Conservation (phyloP, 1,140 invertebrate species). For the Drosophila pallidifrons region DNA sequence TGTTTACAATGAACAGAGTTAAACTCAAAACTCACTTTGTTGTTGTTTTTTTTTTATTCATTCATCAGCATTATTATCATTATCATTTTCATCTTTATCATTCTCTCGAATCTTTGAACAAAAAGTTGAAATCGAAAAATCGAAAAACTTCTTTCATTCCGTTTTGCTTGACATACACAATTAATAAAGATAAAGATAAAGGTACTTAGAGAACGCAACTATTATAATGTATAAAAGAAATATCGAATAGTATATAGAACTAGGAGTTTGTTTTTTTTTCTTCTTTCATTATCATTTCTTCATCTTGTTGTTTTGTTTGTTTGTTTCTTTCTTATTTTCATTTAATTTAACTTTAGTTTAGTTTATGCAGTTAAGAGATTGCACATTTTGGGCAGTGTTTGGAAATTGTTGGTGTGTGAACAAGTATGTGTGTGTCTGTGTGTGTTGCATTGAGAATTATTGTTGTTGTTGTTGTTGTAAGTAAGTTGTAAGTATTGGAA, state of each 20-base stretch:
- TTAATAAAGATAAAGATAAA: constrained; percentile 67
- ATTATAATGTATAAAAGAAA: constrained; percentile 57
- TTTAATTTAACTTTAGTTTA: constrained; percentile 47
- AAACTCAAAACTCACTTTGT: constrained; percentile 76
- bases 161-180: constrained; percentile 61
- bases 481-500: constrained; percentile 27
- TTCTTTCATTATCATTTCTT: constrained; percentile 5
- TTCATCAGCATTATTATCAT: constrained; percentile 37
- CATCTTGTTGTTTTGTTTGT: constrained; percentile 1
- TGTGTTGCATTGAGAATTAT: constrained; percentile 65
- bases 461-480: constrained; percentile 26
- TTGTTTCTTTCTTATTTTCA: constrained; percentile 9
- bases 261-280: constrained; percentile 69
- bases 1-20: constrained; percentile 83
- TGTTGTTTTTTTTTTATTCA: constrained; percentile 48
- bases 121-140: constrained; percentile 59
- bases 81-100: constrained; percentile 30
- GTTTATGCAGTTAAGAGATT: constrained; percentile 74
- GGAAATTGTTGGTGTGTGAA: constrained; percentile 62
- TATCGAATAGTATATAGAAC: constrained; percentile 68
- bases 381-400: constrained; percentile 82
- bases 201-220: constrained; percentile 82
- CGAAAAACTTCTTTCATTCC: constrained; percentile 16
- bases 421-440: constrained; percentile 31
- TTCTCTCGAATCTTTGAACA: constrained; percentile 52